Evolutionary conservation across 2,888 invertebrate species (phyloP).

Genomic region (Macrophya alboannulata): DNA sequence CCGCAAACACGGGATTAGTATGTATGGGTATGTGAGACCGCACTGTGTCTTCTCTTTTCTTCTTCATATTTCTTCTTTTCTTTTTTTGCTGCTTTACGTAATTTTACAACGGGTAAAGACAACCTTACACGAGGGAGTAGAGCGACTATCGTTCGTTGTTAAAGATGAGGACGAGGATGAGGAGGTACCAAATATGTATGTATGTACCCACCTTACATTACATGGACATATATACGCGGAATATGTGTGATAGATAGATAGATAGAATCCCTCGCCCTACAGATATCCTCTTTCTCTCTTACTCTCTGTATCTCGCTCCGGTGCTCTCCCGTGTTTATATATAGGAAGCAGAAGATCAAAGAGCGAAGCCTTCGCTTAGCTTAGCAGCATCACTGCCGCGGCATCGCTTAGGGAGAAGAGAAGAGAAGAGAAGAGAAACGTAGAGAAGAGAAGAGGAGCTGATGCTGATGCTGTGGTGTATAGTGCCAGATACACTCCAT

Average conservation of each 20-base stretch:
- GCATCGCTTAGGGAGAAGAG: slow-evolving; percentile 50
- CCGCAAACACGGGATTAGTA: not conserved
- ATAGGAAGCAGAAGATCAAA: slow-evolving; percentile 79
- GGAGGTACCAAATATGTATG: not conserved
- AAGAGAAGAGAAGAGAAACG: not conserved
- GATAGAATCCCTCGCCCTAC: slow-evolving; percentile 42
- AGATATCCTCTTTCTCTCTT: slow-evolving; percentile 22
- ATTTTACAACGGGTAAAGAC: not conserved
- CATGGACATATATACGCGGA: not conserved
- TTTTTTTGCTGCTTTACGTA: not conserved
- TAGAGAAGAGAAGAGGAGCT: not conserved
- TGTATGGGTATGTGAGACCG: not conserved
- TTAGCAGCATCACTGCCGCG: slow-evolving; percentile 72
- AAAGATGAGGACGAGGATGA: not conserved
- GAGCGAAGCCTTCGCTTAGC: slow-evolving; percentile 74
- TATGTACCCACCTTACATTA: slow-evolving; percentile 5
- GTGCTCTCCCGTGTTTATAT: slow-evolving; percentile 73
- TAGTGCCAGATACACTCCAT: slow-evolving; percentile 39
- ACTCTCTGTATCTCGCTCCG: slow-evolving; percentile 52
- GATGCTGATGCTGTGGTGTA: not conserved
- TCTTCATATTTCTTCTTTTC: not conserved
- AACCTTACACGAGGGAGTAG: not conserved
- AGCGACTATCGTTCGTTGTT: slow-evolving; percentile 13
- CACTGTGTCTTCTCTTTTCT: not conserved
- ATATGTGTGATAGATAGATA: slow-evolving; percentile 27